These are phyloP conservation scores for Uloborus plumipes DNA, from an alignment of 2,888 invertebrate genomes.

Conservation along the genomic window DNA sequence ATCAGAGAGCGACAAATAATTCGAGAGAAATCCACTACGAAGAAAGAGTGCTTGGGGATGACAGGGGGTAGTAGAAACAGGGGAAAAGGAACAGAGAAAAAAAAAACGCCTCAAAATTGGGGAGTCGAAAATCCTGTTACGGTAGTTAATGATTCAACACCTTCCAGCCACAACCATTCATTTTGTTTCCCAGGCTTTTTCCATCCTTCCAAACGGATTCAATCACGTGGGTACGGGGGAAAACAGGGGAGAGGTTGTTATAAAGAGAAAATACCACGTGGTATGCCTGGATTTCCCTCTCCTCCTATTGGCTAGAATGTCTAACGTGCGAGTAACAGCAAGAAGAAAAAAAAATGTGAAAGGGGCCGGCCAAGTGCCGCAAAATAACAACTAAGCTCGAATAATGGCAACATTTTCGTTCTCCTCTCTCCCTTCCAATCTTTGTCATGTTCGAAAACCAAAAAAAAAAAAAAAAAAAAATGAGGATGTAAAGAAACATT, in stretches of 20 bases:
- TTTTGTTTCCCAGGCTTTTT: conserved; percentile 42
- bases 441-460: no score
- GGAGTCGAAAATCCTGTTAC: conserved; percentile 64
- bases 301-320: neutral
- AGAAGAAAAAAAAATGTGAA: conserved; percentile 12
- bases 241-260: neutral
- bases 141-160: conserved; percentile 64
- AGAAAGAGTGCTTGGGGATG: no score
- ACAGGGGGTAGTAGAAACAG: neutral
- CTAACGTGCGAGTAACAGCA: no score
- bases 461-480: no score
- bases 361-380: conserved; percentile 31
- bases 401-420: no score
- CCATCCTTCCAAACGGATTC: conserved; percentile 26
- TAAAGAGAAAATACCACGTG: conserved; percentile 40
- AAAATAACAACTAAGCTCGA: neutral
- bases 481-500: no score
- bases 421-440: no score
- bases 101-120: conserved; percentile 47
- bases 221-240: conserved; percentile 40
- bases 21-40: neutral
- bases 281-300: conserved; percentile 19
- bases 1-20: conserved; percentile 21
- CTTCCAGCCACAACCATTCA: conserved; percentile 61
- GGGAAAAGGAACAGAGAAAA: conserved; percentile 24